Evolutionary conservation across 2,797 vertebrate species (phyloP), one percentile per base, ranked within the genome.

Genomic region (Falco peregrinus): DNA sequence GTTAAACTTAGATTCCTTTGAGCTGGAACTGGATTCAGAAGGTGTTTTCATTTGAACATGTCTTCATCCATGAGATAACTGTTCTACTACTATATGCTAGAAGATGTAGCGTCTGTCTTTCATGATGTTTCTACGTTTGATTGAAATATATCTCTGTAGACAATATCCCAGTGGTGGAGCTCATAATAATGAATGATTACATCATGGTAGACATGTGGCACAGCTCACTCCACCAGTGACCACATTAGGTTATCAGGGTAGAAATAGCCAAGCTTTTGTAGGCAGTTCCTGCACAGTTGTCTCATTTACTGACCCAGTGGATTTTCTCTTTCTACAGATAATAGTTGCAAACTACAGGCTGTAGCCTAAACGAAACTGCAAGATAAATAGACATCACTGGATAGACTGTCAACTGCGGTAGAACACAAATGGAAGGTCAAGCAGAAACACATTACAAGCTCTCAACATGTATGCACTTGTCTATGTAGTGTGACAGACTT

Each of bases 251-350:
- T 79, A 35, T 31, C 17, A 67, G 14, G 16, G 16, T 41, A 56
- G 70, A 1, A 45, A 43, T 6, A 78, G 5, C 9, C 29, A 51
- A 75, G 25, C 4, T 64, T 71, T 48, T 64, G 24, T 31, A 31
- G n/a, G 15, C 15, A 48, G 24, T 29, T 79, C 3, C 51, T 1
- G 0, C 28, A 31, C 2, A 39, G 21, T 4, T 76, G 19, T 53
- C 50, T 39, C n/a, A 69, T 4, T 89, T 76, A 37, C 18, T 28
- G 13, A 8, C 12, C 28, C 8, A 24, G 24, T 47, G 35, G 11
- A 35, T 79, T 65, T 91, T 39, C 13, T 60, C 43, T 45, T 82
- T 77, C 25, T 87, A 26, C 9, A 45, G 33, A 56, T 31, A 63
- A 28, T 16, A 61, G 67, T 10, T 54, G 21, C 12, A 88, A 84